phyloP scores from a whole-genome alignment of 2,888 invertebrate genomes.

The Drosophila algonquin region DNA sequence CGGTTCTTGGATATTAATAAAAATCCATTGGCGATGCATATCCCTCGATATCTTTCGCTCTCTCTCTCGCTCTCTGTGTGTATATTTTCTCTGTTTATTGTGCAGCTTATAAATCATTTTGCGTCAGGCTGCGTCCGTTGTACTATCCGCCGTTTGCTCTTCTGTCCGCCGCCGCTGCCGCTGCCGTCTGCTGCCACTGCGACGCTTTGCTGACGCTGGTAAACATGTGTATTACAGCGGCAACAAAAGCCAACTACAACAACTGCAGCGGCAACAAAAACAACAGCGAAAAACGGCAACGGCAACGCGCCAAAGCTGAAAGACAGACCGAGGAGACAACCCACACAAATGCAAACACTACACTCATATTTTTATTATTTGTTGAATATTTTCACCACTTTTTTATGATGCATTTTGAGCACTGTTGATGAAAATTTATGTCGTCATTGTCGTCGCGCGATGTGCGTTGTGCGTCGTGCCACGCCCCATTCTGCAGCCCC shows the following conservation, averaged over 20 bases:
- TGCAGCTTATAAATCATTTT: slow-evolving; percentile 73
- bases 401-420: slow-evolving; percentile 43
- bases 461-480: slow-evolving; percentile 28
- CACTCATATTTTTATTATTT: slow-evolving; percentile 55
- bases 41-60: slow-evolving; percentile 6
- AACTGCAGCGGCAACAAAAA: slow-evolving; percentile 21
- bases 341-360: slow-evolving; percentile 12
- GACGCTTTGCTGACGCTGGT: slow-evolving; percentile 75
- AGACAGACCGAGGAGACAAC: slow-evolving; percentile 6
- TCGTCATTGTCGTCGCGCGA: slow-evolving; percentile 63
- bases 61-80: slow-evolving; percentile 4
- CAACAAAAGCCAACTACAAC: slow-evolving; percentile 6
- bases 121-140: slow-evolving; percentile 64
- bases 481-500: slow-evolving; percentile 23
- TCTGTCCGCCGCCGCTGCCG: slow-evolving; percentile 58
- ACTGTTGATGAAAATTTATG: slow-evolving; percentile 63
- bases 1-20: slow-evolving; percentile 53
- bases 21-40: slow-evolving; percentile 40
- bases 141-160: slow-evolving; percentile 22
- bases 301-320: slow-evolving; percentile 17
- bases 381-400: slow-evolving; percentile 54
- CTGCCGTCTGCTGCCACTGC: slow-evolving; percentile 69
- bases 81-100: slow-evolving; percentile 47
- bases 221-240: slow-evolving; percentile 59
- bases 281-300: slow-evolving; percentile 12